Conservation (phyloP, 2,797 vertebrate species). For the Uromys caudimaculatus region DNA sequence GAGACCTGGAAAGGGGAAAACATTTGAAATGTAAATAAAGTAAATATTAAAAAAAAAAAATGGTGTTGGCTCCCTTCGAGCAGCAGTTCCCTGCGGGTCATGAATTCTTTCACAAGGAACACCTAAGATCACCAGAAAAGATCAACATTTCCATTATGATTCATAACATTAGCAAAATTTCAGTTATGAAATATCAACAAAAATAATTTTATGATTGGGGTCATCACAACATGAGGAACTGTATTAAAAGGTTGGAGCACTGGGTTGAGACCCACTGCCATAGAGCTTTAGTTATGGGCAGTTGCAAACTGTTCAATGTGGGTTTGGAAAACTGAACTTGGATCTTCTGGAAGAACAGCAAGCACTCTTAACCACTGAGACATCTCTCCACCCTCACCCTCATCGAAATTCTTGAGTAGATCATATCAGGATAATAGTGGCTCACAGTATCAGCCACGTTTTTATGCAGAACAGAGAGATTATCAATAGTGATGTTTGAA, state of each 20-base stretch:
- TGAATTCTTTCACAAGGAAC: neutral
- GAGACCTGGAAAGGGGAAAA: too few species aligned
- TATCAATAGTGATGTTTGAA: slow-evolving; percentile 24
- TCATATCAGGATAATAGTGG: neutral
- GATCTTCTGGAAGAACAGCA: neutral
- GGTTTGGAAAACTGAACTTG: neutral
- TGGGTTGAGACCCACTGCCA: neutral
- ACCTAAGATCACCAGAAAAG: neutral
- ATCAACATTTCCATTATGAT: neutral
- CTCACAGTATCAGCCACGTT: neutral
- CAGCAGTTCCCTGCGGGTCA: neutral
- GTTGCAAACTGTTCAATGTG: neutral
- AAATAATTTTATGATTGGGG: neutral
- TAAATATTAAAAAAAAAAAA: too few species aligned
- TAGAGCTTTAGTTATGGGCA: neutral
- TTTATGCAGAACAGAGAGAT: slow-evolving; percentile 19
- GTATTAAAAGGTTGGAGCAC: neutral
- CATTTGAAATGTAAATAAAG: too few species aligned
- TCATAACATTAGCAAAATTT: neutral
- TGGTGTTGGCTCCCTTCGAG: neutral
- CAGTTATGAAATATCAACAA: neutral
- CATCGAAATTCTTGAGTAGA: neutral
- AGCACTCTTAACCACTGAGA: neutral
- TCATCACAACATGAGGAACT: neutral
- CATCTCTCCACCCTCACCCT: neutral